Percentiles rank a stretch among this genome's conserved stretches.
phyloP scores from a whole-genome alignment of 2,797 vertebrate genomes.

The Lateolabrax maculatus region DNA sequence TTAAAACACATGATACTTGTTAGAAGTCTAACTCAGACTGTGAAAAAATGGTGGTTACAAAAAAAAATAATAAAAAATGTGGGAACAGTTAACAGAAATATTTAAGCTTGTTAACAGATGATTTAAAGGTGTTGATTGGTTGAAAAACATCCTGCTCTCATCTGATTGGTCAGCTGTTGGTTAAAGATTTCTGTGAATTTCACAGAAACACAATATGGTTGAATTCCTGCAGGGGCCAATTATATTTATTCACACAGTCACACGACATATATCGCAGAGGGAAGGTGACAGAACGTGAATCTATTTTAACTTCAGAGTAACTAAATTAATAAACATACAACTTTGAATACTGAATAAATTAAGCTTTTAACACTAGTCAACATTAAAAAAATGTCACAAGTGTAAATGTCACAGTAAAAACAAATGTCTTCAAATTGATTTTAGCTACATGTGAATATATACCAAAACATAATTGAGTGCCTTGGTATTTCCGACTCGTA shows the following conservation, averaged over 20 bases:
- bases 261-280: not conserved
- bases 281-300: not conserved
- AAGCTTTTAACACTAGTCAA: not conserved
- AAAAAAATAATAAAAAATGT: not conserved
- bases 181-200: not conserved
- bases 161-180: not conserved
- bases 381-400: not conserved
- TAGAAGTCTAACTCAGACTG: too few species aligned
- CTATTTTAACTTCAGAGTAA: not conserved
- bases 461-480: too few species aligned
- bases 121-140: not conserved
- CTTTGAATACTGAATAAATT: too few species aligned
- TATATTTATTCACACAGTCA: not conserved
- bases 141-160: not conserved
- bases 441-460: not conserved
- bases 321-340: not conserved
- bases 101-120: not conserved
- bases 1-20: not conserved
- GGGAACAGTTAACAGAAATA: not conserved
- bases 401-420: not conserved
- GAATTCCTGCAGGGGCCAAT: slow-evolving; percentile 14
- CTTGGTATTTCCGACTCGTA: too few species aligned
- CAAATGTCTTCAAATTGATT: not conserved
- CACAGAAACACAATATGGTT: not conserved
- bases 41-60: not conserved